phyloP scores from a whole-genome alignment of 2,797 vertebrate genomes.

The Sebastiscus albofasciatus region DNA sequence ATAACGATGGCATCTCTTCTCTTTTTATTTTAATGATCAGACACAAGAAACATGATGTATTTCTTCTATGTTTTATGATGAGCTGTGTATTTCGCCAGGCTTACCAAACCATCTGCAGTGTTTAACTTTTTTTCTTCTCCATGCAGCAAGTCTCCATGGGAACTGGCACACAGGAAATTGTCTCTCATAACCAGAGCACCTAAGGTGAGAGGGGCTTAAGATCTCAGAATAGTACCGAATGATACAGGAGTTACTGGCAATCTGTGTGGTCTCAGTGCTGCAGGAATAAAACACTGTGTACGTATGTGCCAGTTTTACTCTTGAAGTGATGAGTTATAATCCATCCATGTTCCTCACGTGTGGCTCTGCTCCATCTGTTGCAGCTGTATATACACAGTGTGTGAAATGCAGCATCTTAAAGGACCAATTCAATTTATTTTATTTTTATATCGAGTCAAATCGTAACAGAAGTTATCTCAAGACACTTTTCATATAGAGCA shows the following conservation, averaged over 20 bases:
- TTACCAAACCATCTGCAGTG: constrained; percentile 12
- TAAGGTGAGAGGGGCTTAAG: constrained; percentile 58
- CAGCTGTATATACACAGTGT: constrained; percentile 30
- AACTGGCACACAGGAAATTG: constrained; percentile 69
- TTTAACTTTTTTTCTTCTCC: constrained; percentile 30
- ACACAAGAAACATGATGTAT: constrained; percentile 1
- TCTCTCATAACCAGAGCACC: constrained; percentile 61
- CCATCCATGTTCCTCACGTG: constrained; percentile 54
- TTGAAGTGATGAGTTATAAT: constrained; percentile 53
- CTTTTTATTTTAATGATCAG: constrained; percentile 12
- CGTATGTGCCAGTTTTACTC: constrained; percentile 39
- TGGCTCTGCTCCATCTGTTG: constrained; percentile 40
- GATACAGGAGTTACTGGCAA: constrained; percentile 34
- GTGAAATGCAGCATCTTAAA: constrained; percentile 58
- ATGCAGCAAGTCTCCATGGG: constrained; percentile 69
- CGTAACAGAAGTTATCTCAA: no score
- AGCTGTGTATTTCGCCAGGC: constrained; percentile 23
- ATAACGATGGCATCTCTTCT: not conserved
- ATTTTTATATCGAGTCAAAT: no score
- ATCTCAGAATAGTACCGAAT: constrained; percentile 26
- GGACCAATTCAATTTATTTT: no score
- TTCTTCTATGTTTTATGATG: constrained; percentile 22
- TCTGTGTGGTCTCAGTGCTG: constrained; percentile 39
- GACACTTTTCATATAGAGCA: no score
- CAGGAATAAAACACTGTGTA: constrained; percentile 27